A percentile compares a stretch with the other conserved stretches of the same genome.
phyloP scores from a whole-genome alignment of 1,140 invertebrate species.

The Aphaenogaster ashmeadi region DNA sequence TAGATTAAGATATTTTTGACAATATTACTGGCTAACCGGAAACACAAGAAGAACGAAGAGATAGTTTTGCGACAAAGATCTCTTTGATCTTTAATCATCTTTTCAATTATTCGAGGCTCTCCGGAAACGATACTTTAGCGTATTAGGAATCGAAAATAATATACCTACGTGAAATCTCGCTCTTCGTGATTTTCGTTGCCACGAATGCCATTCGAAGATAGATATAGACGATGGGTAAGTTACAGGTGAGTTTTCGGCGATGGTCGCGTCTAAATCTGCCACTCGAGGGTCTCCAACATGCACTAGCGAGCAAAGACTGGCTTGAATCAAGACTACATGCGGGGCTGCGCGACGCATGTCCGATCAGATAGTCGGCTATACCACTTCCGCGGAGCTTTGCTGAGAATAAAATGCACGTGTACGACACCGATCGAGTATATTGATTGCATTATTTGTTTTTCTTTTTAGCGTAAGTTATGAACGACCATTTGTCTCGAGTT shows the following conservation, averaged over 20 bases:
- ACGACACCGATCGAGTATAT: slow-evolving; percentile 7
- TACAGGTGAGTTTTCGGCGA: slow-evolving; percentile 19
- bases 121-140: neutral
- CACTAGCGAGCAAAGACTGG: slow-evolving; percentile 53
- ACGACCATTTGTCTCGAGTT: neutral
- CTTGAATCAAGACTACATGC: slow-evolving; percentile 54
- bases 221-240: neutral
- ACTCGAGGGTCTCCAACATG: slow-evolving; percentile 7
- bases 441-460: slow-evolving; percentile 4
- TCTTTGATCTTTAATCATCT: neutral
- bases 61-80: neutral
- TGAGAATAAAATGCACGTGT: slow-evolving; percentile 42
- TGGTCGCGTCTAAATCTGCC: slow-evolving; percentile 15
- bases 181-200: neutral
- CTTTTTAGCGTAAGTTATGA: slow-evolving; percentile 2
- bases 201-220: neutral
- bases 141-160: neutral
- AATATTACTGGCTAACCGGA: neutral
- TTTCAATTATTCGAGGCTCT: neutral
- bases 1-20: neutral
- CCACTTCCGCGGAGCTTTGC: slow-evolving; percentile 54
- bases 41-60: neutral
- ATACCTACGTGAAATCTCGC: slow-evolving; percentile 29
- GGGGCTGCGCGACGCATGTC: slow-evolving; percentile 62
- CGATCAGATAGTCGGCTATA: slow-evolving; percentile 64